These are phyloP conservation scores for Sitodiplosis mosellana DNA, from an alignment of 1,140 invertebrate species.

Conservation along the genomic window DNA sequence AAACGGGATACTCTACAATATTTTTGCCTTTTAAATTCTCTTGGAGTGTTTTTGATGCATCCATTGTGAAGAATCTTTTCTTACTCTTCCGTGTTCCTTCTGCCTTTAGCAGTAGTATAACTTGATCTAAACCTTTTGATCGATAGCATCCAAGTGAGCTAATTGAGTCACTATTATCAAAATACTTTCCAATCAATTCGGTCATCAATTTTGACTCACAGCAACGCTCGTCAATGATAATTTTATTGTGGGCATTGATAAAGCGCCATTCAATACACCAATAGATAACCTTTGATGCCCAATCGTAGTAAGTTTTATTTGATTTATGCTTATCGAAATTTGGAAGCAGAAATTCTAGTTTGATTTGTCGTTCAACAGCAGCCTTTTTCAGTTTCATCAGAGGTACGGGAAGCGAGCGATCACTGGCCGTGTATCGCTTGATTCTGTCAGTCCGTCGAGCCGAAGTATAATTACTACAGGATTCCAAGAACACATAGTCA, in stretches of 20 bases:
- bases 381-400: constrained; percentile 39
- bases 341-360: constrained; percentile 44
- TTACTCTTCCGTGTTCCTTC: constrained; percentile 26
- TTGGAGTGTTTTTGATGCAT: constrained; percentile 33
- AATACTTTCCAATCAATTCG: constrained; percentile 33
- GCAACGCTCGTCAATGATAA: constrained; percentile 30
- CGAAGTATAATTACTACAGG: constrained; percentile 46
- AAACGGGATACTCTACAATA: constrained; percentile 56
- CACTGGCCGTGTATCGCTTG: constrained; percentile 35
- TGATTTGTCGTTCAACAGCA: constrained; percentile 32
- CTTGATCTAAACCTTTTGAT: constrained; percentile 35
- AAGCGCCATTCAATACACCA: constrained; percentile 68
- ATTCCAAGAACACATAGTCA: constrained; percentile 58
- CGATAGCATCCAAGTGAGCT: constrained; percentile 46
- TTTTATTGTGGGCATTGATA: constrained; percentile 26
- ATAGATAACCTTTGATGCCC: constrained; percentile 38
- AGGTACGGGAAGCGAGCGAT: constrained; percentile 36
- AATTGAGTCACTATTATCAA: constrained; percentile 24
- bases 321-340: constrained; percentile 44
- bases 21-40: constrained; percentile 51
- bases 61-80: constrained; percentile 42
- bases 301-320: constrained; percentile 50
- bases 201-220: constrained; percentile 29
- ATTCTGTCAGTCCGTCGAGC: constrained; percentile 37
- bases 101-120: constrained; percentile 43